Percentiles rank a stretch among this genome's conserved stretches.
Evolutionary conservation across 2,113 vertebrate genomes (phyloP).

Genomic region (Bubo scandiacus): DNA sequence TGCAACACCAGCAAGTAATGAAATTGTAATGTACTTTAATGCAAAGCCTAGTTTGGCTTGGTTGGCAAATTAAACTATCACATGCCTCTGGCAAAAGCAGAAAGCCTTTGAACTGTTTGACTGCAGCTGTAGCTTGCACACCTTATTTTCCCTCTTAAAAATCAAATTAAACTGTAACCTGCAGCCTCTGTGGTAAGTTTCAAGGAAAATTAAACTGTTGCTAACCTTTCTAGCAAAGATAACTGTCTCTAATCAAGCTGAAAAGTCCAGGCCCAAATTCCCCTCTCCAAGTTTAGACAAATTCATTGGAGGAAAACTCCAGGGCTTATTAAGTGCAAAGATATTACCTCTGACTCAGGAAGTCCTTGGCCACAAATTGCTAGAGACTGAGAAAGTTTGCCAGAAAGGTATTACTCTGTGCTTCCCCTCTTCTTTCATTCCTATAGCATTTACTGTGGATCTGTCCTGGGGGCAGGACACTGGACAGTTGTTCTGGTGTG

Average conservation of each 20-base stretch:
- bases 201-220: slow-evolving; percentile 54
- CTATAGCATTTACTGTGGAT: not conserved
- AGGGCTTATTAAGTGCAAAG: slow-evolving; percentile 15
- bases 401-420: not conserved
- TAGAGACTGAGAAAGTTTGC: not conserved
- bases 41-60: slow-evolving; percentile 54
- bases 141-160: slow-evolving; percentile 58
- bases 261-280: slow-evolving; percentile 22
- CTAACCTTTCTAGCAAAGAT: slow-evolving; percentile 53
- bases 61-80: slow-evolving; percentile 55
- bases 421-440: not conserved
- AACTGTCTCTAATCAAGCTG: slow-evolving; percentile 56
- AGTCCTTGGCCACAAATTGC: slow-evolving; percentile 39
- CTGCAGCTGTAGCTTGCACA: slow-evolving; percentile 50
- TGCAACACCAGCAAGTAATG: slow-evolving; percentile 59
- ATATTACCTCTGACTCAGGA: slow-evolving; percentile 38
- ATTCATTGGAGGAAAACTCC: slow-evolving; percentile 31
- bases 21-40: slow-evolving; percentile 49
- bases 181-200: slow-evolving; percentile 39
- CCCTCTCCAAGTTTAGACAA: slow-evolving; percentile 43
- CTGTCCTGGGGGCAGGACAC: not conserved
- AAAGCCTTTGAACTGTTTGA: slow-evolving; percentile 58
- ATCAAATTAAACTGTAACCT: slow-evolving; percentile 64
- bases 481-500: not conserved
- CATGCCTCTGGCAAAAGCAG: slow-evolving; percentile 56